These are phyloP conservation scores for Silurus asotus DNA, from an alignment of 2,113 vertebrate species.

Conservation along the genomic window DNA sequence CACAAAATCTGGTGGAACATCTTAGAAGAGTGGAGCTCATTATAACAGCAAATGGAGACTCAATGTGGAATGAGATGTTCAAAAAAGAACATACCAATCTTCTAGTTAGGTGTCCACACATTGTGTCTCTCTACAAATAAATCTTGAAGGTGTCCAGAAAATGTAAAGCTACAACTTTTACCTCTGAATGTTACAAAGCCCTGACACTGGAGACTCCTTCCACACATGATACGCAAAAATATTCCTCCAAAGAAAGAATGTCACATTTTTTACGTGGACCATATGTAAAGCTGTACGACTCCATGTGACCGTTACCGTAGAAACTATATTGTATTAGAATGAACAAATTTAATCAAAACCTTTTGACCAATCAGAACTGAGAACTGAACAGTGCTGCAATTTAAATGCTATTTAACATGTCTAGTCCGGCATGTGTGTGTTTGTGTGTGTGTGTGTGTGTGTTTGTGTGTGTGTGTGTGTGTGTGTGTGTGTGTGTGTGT, in stretches of 20 bases:
- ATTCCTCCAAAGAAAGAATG: not conserved
- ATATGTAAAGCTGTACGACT: too few relatives aligned
- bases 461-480: slow-evolving; percentile 4
- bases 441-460: slow-evolving; percentile 22
- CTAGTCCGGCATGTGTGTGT: not conserved
- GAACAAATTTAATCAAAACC: not conserved
- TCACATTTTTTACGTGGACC: not conserved
- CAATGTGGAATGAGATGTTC: too few relatives aligned
- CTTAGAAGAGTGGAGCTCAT: too few relatives aligned
- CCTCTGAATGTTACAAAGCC: not conserved
- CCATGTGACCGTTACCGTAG: not conserved
- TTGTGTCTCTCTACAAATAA: not conserved
- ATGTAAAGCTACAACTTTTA: not conserved
- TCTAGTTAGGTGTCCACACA: too few relatives aligned
- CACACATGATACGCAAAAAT: not conserved
- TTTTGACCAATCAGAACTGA: not conserved
- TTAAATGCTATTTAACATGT: not conserved
- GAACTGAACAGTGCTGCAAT: not conserved
- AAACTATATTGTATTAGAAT: not conserved
- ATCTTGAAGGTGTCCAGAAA: not conserved
- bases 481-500: slow-evolving; percentile 30
- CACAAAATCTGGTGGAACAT: too few relatives aligned
- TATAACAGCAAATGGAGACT: too few relatives aligned
- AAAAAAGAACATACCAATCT: too few relatives aligned
- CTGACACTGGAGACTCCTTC: not conserved